Evolutionary conservation across 2,888 invertebrate genomes (phyloP), one percentile per base, ranked within the genome.

Genomic region (Coecobrya sp.): DNA sequence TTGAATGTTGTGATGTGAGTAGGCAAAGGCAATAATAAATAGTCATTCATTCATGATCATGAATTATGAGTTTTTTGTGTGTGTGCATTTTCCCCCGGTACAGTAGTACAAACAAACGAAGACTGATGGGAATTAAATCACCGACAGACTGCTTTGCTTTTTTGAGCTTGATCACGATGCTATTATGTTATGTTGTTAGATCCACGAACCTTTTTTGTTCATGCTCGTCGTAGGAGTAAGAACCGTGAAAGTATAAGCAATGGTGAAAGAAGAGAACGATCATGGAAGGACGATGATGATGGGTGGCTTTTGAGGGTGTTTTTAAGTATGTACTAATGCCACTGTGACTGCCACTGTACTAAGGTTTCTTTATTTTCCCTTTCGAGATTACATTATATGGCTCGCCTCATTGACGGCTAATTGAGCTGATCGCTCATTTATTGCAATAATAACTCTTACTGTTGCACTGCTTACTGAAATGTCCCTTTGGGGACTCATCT

Each of bases 351-450:
- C n/a, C n/a, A 30, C 27, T 30, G 25, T 70, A 73, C 45, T 22
- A 73, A 42, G 45, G 45, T 19, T 73, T 45, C 73, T 73, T 70
- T 70, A 4, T 36, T 36, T 65, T 70, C 36, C n/a, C 70, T 70
- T 25, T n/a, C 49, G 27, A 52, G 62, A 76, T 76, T 81, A 86
- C 82, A 68, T 81, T 91, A 59, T 85, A 92, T 85, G 85, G 85
- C 27, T 79, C 81, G 93, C 88, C 93, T 93, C 93, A 93, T 93
- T 93, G 93, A 93, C 86, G 89, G 90, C 93, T 93, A 93, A 93
- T 93, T 93, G 93, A 92, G 86, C 94, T 94, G 92, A 93, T 93
- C 93, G 91, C 92, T 92, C 92, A 90, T 93, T 92, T 93, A 82
- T 42, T 49, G 25, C 27, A 59, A 59, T 82, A 81, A 81, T 52